A percentile compares a stretch with the other conserved stretches of the same genome.
Conservation (phyloP, 1,140 invertebrate species). For the Arctopsyche grandis region DNA sequence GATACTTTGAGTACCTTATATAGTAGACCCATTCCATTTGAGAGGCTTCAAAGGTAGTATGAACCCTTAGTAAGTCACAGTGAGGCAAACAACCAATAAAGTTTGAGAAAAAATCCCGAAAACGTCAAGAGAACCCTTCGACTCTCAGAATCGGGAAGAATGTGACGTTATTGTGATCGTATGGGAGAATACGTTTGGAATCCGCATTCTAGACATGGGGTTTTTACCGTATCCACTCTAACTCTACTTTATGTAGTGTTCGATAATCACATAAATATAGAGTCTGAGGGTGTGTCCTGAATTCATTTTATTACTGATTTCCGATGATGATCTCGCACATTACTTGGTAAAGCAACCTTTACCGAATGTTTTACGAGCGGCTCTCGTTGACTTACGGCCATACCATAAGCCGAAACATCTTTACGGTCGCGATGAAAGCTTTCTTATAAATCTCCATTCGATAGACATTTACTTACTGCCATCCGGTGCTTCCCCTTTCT, state of each 20-base stretch:
- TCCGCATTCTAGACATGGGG: no score
- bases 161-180: no score
- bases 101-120: neutral
- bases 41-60: no score
- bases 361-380: conserved; percentile 34
- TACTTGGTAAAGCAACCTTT: conserved; percentile 31
- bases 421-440: conserved; percentile 27
- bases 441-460: conserved; percentile 38
- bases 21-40: no score
- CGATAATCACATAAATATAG: conserved; percentile 27
- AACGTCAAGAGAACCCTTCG: conserved; percentile 1
- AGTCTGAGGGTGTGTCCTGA: neutral
- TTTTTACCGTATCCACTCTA: neutral
- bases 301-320: conserved; percentile 43
- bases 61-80: no score
- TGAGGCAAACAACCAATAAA: neutral
- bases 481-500: neutral
- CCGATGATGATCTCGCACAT: conserved; percentile 34
- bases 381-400: conserved; percentile 33
- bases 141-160: neutral
- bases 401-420: conserved; percentile 30
- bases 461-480: conserved; percentile 35
- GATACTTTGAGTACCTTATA: no score
- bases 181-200: no score
- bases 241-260: conserved; percentile 27